phyloP scores from a whole-genome alignment of 1,140 invertebrate species.

The Cyclina sinensis region DNA sequence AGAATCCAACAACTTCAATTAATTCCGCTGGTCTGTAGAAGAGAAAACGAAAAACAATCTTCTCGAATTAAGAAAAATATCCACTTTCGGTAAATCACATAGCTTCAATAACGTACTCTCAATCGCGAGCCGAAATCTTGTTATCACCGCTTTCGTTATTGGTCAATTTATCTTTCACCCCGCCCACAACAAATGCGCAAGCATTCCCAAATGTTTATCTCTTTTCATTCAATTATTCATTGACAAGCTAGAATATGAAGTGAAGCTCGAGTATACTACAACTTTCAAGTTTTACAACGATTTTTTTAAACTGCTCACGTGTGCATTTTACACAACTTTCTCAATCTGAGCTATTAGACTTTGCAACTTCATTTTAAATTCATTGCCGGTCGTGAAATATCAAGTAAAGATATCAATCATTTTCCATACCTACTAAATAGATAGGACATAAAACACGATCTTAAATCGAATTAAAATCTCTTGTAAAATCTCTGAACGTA shows the following conservation, averaged over 20 bases:
- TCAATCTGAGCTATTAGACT: neutral
- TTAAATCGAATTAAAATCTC: slow-evolving; percentile 35
- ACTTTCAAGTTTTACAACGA: neutral
- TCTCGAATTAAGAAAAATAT: slow-evolving; percentile 28
- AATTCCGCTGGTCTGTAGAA: no score
- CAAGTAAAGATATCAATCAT: slow-evolving; percentile 33
- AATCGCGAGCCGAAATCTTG: slow-evolving; percentile 32
- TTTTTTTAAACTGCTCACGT: neutral
- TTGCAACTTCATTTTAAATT: slow-evolving; percentile 8
- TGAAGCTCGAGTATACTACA: neutral
- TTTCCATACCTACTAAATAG: neutral
- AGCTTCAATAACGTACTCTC: slow-evolving; percentile 32
- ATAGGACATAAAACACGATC: slow-evolving; percentile 26
- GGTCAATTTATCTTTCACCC: slow-evolving; percentile 30
- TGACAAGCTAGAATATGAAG: slow-evolving; percentile 32
- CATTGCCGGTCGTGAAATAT: slow-evolving; percentile 21
- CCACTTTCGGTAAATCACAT: slow-evolving; percentile 53
- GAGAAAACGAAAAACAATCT: slow-evolving; percentile 22
- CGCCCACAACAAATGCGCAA: slow-evolving; percentile 41
- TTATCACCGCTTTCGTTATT: slow-evolving; percentile 46
- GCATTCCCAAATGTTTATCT: slow-evolving; percentile 23
- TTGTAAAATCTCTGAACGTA: neutral
- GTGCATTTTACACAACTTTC: neutral
- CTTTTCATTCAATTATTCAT: slow-evolving; percentile 24
- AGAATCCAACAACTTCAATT: no score